Base-by-base conservation (phyloP, 2,888 invertebrate species). In the Megaustenia siamemsis region DNA sequence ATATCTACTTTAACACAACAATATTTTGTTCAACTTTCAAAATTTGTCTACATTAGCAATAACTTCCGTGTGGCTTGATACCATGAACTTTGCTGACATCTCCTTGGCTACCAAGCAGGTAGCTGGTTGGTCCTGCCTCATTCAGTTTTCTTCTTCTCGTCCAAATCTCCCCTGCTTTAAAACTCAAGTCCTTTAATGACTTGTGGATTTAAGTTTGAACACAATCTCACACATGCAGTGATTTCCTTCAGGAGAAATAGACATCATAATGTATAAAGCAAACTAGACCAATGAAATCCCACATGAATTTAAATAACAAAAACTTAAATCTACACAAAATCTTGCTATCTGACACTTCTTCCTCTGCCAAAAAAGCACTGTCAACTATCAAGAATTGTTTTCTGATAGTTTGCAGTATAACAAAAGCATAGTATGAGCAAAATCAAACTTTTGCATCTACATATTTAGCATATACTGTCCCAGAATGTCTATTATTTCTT, bases 391-490 rank as follows among this genome's bases (percentile, higher is more conserved):
- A n/a, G 82, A 60, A 40, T 82, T 40, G 28, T 45, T 82, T 21
- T 40, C 28, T 76, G 35, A 77, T 53, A 63, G 56, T 63, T 63
- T 82, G 43, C 71, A 75, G 56, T 60, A 43, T 45, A 63, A 56
- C 21, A 40, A 32, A 32, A 82, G 75, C 75, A 75, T 45, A 75
- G 75, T 76, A 60, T 82, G 18, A 49, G 75, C 75, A 45, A 76
- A 75, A n/a, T 0, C n/a, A 66, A 68, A 68, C 66, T 77, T 53
- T 53, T 38, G n/a, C 32, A 38, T 77, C 66, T 66, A 68, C 68
- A 68, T 66, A 77, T 83, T 35, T 66, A 83, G 76, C 83, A 76
- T 77, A 83, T 66, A 49, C 32, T 32, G n/a, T 77, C n/a, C 38
- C 68, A 49, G 68, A 35, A 60, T 73, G 82, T 32, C 28, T 21